These are phyloP conservation scores for Microtus ochrogaster DNA, from an alignment of 2,113 vertebrate genomes.

Conservation along the genomic window DNA sequence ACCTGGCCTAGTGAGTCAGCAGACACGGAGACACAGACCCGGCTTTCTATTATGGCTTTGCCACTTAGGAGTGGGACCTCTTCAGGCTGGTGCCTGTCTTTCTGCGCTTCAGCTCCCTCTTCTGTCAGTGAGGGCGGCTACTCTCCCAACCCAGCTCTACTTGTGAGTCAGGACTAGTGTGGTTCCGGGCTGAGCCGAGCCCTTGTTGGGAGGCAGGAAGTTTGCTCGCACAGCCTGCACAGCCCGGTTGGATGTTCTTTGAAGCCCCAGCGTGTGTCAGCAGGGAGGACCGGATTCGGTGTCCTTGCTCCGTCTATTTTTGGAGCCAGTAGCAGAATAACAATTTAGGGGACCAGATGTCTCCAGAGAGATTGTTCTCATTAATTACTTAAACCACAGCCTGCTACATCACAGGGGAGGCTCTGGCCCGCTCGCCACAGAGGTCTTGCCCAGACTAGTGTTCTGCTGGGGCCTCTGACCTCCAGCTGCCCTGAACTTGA, in stretches of 20 bases:
- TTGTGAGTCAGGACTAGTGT: neutral
- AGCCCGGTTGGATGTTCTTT: neutral
- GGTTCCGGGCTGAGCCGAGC: neutral
- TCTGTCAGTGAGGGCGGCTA: neutral
- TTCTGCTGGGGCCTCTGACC: slow-evolving; percentile 83
- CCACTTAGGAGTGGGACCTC: neutral
- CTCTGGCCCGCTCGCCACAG: slow-evolving; percentile 23
- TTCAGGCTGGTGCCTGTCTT: neutral
- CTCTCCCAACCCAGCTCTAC: no score
- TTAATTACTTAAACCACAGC: slow-evolving; percentile 81
- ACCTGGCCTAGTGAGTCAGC: neutral
- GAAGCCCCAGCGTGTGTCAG: neutral
- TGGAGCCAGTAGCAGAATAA: slow-evolving; percentile 51
- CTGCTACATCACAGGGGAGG: slow-evolving; percentile 66
- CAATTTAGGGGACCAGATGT: slow-evolving; percentile 78
- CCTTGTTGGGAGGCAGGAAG: neutral
- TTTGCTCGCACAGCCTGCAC: neutral
- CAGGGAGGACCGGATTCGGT: slow-evolving; percentile 47
- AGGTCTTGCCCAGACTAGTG: slow-evolving; percentile 58
- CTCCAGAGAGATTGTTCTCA: slow-evolving; percentile 72
- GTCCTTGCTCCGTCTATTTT: slow-evolving; percentile 72
- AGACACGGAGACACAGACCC: neutral
- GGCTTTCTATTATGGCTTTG: neutral
- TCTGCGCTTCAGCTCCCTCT: neutral
- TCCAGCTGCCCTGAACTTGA: slow-evolving; percentile 76